These are phyloP conservation scores for Erythrolamprus reginae DNA, from an alignment of 2,113 vertebrate genomes.

Conservation along the genomic window DNA sequence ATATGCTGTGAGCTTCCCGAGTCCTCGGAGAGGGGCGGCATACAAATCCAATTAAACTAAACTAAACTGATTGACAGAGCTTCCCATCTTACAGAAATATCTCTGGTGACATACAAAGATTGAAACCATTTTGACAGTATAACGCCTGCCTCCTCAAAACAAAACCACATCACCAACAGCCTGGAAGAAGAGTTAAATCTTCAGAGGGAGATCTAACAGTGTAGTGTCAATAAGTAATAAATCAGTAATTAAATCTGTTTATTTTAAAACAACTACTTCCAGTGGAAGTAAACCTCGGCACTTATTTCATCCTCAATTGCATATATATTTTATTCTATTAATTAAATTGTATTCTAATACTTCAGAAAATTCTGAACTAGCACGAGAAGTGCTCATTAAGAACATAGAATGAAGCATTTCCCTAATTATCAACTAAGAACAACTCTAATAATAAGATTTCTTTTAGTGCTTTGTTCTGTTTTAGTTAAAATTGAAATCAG, in stretches of 20 bases:
- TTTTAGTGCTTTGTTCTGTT: neutral
- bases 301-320: neutral
- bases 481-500: neutral
- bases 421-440: neutral
- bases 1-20: too few relatives aligned
- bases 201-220: neutral
- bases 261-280: neutral
- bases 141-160: neutral
- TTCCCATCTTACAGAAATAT: neutral
- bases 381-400: slow-evolving; percentile 1
- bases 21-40: too few relatives aligned
- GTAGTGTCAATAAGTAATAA: slow-evolving; percentile 21
- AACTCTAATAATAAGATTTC: slow-evolving; percentile 5
- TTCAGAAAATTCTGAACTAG: neutral
- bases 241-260: slow-evolving; percentile 41
- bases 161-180: neutral
- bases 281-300: neutral
- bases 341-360: slow-evolving; percentile 28
- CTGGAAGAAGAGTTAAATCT: neutral
- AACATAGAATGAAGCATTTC: neutral
- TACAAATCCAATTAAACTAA: too few relatives aligned
- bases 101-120: neutral
- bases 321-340: slow-evolving; percentile 15
- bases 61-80: neutral
- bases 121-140: neutral